phyloP scores from a whole-genome alignment of 92 coral and sea anemone genomes.

The Umimayanthus chanpuru region DNA sequence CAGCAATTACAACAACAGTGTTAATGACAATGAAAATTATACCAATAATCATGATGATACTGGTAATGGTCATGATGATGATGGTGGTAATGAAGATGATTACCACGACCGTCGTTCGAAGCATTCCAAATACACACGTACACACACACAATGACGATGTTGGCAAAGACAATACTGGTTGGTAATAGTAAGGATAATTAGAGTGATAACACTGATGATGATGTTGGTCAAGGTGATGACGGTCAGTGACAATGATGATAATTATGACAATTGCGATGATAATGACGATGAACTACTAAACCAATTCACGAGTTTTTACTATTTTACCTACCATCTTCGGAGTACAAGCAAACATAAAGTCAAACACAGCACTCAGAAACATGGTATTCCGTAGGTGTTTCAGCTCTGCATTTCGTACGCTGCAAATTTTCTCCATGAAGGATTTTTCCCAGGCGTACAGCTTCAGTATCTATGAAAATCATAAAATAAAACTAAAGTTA shows the following conservation, averaged over 20 bases:
- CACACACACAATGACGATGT: not conserved
- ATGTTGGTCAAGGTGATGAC: too few relatives aligned
- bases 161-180: too few relatives aligned
- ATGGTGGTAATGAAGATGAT: not conserved
- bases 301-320: not conserved
- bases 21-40: not conserved
- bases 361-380: slow-evolving; percentile 64
- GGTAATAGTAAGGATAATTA: too few relatives aligned
- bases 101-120: too few relatives aligned
- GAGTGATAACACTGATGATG: too few relatives aligned
- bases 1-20: too few relatives aligned
- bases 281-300: too few relatives aligned
- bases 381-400: slow-evolving; percentile 58
- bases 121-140: too few relatives aligned
- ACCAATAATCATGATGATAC: not conserved
- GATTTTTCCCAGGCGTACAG: slow-evolving; percentile 93
- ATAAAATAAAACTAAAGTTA: not conserved
- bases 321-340: slow-evolving; percentile 75
- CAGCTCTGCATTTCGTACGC: slow-evolving; percentile 70
- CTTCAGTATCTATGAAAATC: slow-evolving; percentile 70
- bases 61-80: not conserved
- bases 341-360: slow-evolving; percentile 73
- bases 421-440: slow-evolving; percentile 69
- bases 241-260: not conserved
- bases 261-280: too few relatives aligned